phyloP scores from a whole-genome alignment of 2,888 invertebrate genomes.

The Enoplolaimus lenunculus region DNA sequence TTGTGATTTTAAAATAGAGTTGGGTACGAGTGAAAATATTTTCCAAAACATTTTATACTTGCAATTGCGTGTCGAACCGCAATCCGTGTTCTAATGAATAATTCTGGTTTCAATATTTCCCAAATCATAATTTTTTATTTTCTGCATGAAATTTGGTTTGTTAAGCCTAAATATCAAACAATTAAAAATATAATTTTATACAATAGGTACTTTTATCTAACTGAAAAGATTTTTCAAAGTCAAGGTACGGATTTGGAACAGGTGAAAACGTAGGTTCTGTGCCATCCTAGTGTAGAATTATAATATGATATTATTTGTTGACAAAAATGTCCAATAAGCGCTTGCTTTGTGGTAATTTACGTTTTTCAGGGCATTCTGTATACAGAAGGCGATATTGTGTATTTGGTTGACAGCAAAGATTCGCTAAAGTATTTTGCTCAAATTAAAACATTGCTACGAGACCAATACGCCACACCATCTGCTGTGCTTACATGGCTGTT shows the following conservation, averaged over 20 bases:
- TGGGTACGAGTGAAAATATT: too few relatives aligned
- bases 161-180: not conserved
- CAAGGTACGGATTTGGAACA: too few relatives aligned
- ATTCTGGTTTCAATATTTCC: not conserved
- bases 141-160: not conserved
- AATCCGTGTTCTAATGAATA: too few relatives aligned
- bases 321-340: too few relatives aligned
- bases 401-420: constrained; percentile 59
- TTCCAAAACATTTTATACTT: too few relatives aligned
- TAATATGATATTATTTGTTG: too few relatives aligned
- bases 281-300: too few relatives aligned
- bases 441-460: constrained; percentile 69
- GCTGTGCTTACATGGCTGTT: constrained; percentile 79
- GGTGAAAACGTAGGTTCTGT: too few relatives aligned
- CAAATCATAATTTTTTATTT: not conserved
- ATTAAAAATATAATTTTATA: not conserved
- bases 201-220: not conserved
- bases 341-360: not conserved
- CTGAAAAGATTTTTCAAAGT: too few relatives aligned
- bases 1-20: not conserved
- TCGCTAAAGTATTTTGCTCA: constrained; percentile 68
- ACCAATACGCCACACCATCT: constrained; percentile 82
- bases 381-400: constrained; percentile 78
- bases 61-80: too few relatives aligned
- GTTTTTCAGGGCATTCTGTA: not conserved